Base-by-base conservation (phyloP, 2,888 invertebrate species). In the Falcaria lacertinaria region DNA sequence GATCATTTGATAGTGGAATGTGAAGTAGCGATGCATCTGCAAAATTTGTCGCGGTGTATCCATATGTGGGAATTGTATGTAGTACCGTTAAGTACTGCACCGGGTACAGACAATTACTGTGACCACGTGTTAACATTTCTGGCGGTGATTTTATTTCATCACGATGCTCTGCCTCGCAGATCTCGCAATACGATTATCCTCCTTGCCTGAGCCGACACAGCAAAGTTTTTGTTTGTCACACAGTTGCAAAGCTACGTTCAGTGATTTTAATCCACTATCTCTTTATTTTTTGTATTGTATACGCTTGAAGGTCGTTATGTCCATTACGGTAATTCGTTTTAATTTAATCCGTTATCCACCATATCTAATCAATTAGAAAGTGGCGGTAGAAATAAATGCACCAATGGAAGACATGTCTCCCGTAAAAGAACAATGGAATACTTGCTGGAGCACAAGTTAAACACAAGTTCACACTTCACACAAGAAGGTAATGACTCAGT, bases 331-430 rank as follows among this genome's bases (percentile, higher is more conserved):
- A 51, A 56, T 59, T 60, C 49, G 50, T 47, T 3, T 19, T 6
- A 19, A 19, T 4, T 19, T 3, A 52, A 56, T 44, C 45, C 45
- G 46, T 45, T 50, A 63, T 60, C 54, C 57, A 49, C 47, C 58
- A 57, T 58, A 52, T 49, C 62, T 51, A 63, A 48, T 60, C 60
- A 47, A 47, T 54, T 54, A 58, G 70, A 69, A 64, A 66, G 66
- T 55, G 42, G 45, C 51, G 56, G 59, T 42, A 43, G 41, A 22
- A 39, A 36, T 6, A 4, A 19, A 19, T 19, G 3, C 0, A 19
- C n/a, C n/a, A n/a, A n/a, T n/a, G n/a, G n/a, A n/a, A n/a, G n/a
- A n/a, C n/a, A n/a, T n/a, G n/a, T n/a, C n/a, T n/a, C n/a, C n/a
- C n/a, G n/a, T n/a, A n/a, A n/a, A n/a, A n/a, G n/a, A n/a, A n/a